Percentiles rank a stretch among this genome's conserved stretches.
Conservation (phyloP, 1,140 invertebrate species). For the Luehdorfia chinensis region DNA sequence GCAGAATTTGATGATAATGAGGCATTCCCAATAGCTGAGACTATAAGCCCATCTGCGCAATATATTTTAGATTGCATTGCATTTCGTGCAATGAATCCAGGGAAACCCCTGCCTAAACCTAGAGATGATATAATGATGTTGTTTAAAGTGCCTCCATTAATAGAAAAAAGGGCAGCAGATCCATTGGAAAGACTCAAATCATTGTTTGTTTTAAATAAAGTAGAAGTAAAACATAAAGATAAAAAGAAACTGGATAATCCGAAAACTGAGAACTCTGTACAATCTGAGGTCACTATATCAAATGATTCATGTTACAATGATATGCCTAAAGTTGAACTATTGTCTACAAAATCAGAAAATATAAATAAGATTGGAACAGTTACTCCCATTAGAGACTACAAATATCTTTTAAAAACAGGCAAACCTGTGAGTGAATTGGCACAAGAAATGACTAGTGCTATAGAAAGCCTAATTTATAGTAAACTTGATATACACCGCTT, state of each 20-base stretch:
- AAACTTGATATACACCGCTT: slow-evolving; percentile 55
- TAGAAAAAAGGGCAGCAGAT: slow-evolving; percentile 50
- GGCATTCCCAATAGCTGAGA: slow-evolving; percentile 62
- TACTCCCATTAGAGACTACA: slow-evolving; percentile 57
- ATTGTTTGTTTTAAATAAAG: slow-evolving; percentile 55
- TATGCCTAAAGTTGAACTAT: slow-evolving; percentile 29
- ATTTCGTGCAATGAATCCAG: slow-evolving; percentile 63
- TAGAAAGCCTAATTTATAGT: slow-evolving; percentile 58
- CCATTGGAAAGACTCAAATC: slow-evolving; percentile 57
- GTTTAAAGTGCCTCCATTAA: slow-evolving; percentile 53
- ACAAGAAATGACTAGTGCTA: slow-evolving; percentile 50
- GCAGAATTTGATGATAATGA: slow-evolving; percentile 62
- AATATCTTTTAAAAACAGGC: slow-evolving; percentile 36
- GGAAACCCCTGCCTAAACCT: slow-evolving; percentile 55
- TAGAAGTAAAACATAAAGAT: slow-evolving; percentile 47
- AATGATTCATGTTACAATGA: no score
- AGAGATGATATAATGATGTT: slow-evolving; percentile 65
- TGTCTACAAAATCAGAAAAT: slow-evolving; percentile 23
- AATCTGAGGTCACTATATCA: no score
- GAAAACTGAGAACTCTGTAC: slow-evolving; percentile 13
- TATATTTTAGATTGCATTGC: slow-evolving; percentile 66
- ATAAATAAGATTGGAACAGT: slow-evolving; percentile 51
- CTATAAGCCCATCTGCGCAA: slow-evolving; percentile 62
- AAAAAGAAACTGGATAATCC: slow-evolving; percentile 24
- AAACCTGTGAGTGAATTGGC: slow-evolving; percentile 38